phyloP scores from a whole-genome alignment of 2,888 invertebrate species.

The Athrips mouffetella region DNA sequence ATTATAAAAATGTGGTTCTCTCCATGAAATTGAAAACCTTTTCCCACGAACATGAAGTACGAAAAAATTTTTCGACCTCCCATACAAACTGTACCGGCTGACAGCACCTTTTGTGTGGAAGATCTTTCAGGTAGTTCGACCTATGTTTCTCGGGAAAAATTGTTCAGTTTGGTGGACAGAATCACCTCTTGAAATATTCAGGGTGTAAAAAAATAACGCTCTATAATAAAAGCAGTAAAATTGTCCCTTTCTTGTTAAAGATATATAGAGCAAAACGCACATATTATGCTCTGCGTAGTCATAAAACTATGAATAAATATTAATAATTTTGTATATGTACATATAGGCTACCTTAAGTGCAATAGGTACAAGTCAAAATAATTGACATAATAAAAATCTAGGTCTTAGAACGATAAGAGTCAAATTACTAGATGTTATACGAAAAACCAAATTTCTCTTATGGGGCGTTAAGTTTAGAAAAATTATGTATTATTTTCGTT shows the following conservation, averaged over 20 bases:
- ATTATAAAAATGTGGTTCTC: too few species aligned
- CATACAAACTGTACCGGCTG: too few species aligned
- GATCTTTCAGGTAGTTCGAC: too few species aligned
- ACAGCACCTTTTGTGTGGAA: too few species aligned
- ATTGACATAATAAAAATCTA: constrained; percentile 45
- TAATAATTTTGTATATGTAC: constrained; percentile 41
- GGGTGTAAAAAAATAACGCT: too few species aligned
- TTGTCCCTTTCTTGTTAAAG: not conserved
- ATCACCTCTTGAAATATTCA: too few species aligned
- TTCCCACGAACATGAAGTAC: too few species aligned
- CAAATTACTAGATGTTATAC: constrained; percentile 28
- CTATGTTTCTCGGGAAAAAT: too few species aligned
- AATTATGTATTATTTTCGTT: constrained; percentile 24
- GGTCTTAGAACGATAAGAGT: constrained; percentile 24
- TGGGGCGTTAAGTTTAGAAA: constrained; percentile 12
- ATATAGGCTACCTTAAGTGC: constrained; percentile 43
- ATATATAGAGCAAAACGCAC: constrained; percentile 53
- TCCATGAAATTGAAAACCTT: too few species aligned
- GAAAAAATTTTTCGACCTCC: too few species aligned
- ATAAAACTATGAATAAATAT: constrained; percentile 37
- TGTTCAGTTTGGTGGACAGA: too few species aligned
- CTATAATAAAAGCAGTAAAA: not conserved
- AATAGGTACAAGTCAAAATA: constrained; percentile 63
- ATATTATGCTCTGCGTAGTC: constrained; percentile 53
- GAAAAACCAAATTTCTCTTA: constrained; percentile 32